Conservation (phyloP, 2,113 vertebrate genomes). For the Psilopogon haemacephalus region DNA sequence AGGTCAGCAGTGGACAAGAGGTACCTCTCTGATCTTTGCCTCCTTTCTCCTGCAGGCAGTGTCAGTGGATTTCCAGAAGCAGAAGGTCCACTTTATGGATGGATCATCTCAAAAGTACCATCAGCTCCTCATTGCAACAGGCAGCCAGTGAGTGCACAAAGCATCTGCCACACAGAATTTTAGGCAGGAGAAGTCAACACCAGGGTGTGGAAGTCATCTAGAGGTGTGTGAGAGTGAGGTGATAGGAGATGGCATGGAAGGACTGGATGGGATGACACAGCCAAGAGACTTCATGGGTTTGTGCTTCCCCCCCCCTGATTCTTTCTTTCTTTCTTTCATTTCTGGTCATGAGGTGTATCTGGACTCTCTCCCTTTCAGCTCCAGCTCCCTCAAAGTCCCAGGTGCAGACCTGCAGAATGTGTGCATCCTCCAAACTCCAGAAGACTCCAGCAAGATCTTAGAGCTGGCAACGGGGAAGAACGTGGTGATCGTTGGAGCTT, state of each 20-base stretch:
- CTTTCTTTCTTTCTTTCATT: not conserved
- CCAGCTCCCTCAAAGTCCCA: slow-evolving; percentile 73
- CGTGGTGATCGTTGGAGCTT: slow-evolving; percentile 81
- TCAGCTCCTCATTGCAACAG: slow-evolving; percentile 84
- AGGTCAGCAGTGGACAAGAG: not conserved
- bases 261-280: not conserved
- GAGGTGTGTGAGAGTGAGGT: not conserved
- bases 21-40: not conserved
- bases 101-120: slow-evolving; percentile 77
- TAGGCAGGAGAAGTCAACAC: not conserved
- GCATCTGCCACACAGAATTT: not conserved
- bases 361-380: slow-evolving; percentile 61
- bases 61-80: slow-evolving; percentile 71
- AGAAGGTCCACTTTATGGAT: slow-evolving; percentile 73
- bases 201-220: not conserved
- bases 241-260: not conserved
- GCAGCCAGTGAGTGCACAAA: slow-evolving; percentile 76
- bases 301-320: not conserved
- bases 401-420: slow-evolving; percentile 81
- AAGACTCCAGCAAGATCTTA: slow-evolving; percentile 81
- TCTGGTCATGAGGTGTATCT: not conserved
- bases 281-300: not conserved
- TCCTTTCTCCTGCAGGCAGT: slow-evolving; percentile 70
- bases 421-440: slow-evolving; percentile 73
- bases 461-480: slow-evolving; percentile 68